phyloP scores from a whole-genome alignment of 1,140 invertebrate genomes.

The Drosophila tristis region DNA sequence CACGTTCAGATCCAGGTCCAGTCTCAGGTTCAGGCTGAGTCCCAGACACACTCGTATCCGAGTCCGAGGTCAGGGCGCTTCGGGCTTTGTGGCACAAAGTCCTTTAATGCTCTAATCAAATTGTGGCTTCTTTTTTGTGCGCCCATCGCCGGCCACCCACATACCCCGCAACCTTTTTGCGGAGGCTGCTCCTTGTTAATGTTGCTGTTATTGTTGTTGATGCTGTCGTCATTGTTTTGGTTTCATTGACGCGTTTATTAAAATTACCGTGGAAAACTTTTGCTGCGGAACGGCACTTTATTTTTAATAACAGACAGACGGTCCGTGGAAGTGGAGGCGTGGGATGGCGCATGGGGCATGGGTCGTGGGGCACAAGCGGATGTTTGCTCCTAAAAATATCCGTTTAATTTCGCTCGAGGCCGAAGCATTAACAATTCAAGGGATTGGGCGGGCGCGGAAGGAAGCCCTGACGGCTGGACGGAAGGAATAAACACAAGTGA shows the following conservation, averaged over 20 bases:
- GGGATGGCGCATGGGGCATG: background rate
- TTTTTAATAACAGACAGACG: conserved; percentile 56
- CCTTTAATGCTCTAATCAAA: conserved; percentile 82
- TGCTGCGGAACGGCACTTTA: conserved; percentile 50
- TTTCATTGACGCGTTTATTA: conserved; percentile 82
- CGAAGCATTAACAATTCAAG: conserved; percentile 29
- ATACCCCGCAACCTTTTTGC: conserved; percentile 20
- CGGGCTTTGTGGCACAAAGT: conserved; percentile 73
- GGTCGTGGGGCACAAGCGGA: background rate
- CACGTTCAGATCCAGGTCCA: conserved; percentile 36
- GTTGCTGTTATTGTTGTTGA: conserved; percentile 36
- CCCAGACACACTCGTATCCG: conserved; percentile 10
- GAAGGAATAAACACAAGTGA: background rate
- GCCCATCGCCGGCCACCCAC: conserved; percentile 13
- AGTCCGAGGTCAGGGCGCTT: conserved; percentile 55
- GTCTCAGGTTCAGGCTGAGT: conserved; percentile 16
- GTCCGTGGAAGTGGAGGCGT: too few species aligned
- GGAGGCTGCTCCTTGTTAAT: conserved; percentile 39
- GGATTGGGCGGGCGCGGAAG: conserved; percentile 23
- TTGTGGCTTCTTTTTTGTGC: conserved; percentile 78
- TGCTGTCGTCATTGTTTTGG: conserved; percentile 78
- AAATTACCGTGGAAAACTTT: conserved; percentile 76
- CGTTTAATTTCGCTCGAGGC: background rate
- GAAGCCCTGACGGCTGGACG: background rate
- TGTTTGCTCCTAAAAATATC: conserved; percentile 43